Evolutionary conservation across 2,888 invertebrate genomes (phyloP), one percentile per base, ranked within the genome.

Genomic region (Geotrupes spiniger): DNA sequence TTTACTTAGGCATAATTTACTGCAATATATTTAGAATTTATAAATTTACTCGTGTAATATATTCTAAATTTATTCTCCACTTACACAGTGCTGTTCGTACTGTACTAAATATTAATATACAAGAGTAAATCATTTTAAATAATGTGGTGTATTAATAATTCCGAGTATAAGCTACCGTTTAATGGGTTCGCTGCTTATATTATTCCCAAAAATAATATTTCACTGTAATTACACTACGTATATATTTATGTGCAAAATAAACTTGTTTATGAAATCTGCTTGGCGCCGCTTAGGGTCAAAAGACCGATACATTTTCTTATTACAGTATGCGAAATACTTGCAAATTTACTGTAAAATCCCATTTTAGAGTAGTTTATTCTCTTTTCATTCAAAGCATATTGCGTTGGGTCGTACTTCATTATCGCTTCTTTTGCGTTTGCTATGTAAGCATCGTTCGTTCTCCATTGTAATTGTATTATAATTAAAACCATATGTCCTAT

Each of bases 181-280:
- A 58, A 58, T 64, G 66, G 64, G 56, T 59, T 63, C 61, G 59
- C 58, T 62, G 64, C 64, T 66, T 64, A 67, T 63, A 66, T 65
- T 68, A 68, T 66, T 64, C 64, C 70, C 66, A 65, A 71, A 71
- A 71, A 71, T 71, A 71, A 71, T 71, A 71, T 70, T 70, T 69
- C 70, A 70, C 66, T 65, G 65, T 70, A 71, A 70, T 70, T 70
- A 70, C 67, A 60, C 63, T 60, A 63, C 66, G 64, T 63, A 64
- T 68, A 68, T 70, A 70, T 70, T 68, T 70, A 70, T 68, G 66
- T 56, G 64, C 64, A 63, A 67, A 70, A 70, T 70, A 70, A 70
- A 71, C 66, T 69, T 70, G 71, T 71, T 70, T 71, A 70, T 71
- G 70, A 69, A 70, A 70, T 70, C 68, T 66, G 65, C 61, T 60